A percentile compares a stretch with the other conserved stretches of the same genome.
phyloP scores from a whole-genome alignment of 2,888 invertebrate species.

The Agonopterix alstromeriana region DNA sequence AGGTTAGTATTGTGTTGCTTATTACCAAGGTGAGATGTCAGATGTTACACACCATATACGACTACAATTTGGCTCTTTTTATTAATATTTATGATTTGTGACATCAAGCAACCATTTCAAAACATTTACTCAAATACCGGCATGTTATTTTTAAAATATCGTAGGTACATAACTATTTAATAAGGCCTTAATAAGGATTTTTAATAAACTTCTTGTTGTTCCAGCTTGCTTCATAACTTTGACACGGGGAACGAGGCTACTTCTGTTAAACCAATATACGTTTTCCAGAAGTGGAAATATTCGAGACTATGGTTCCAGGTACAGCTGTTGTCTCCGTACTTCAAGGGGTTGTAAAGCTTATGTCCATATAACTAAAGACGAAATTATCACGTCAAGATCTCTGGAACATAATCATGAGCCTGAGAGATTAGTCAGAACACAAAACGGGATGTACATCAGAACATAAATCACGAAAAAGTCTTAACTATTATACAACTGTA shows the following conservation, averaged over 20 bases:
- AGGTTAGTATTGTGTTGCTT: too few relatives aligned
- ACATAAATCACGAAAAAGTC: too few relatives aligned
- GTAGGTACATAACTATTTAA: too few relatives aligned
- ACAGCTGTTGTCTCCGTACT: conserved; percentile 18
- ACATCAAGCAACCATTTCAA: too few relatives aligned
- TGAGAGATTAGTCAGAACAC: not conserved
- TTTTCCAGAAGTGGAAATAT: conserved; percentile 22
- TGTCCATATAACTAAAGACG: conserved; percentile 11
- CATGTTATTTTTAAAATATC: too few relatives aligned
- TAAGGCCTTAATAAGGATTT: too few relatives aligned
- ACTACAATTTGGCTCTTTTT: too few relatives aligned
- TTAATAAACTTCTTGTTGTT: conserved; percentile 2
- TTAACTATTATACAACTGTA: too few relatives aligned
- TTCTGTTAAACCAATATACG: conserved; percentile 22
- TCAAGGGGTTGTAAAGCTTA: conserved; percentile 21
- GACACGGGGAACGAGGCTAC: conserved; percentile 15
- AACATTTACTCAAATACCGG: too few relatives aligned
- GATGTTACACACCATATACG: too few relatives aligned
- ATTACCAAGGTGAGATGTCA: too few relatives aligned
- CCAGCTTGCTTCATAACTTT: conserved; percentile 23
- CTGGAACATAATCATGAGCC: not conserved
- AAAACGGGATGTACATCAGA: not conserved
- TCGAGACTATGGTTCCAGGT: conserved; percentile 13
- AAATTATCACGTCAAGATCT: conserved; percentile 7
- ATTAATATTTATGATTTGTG: too few relatives aligned